A percentile compares a stretch with the other conserved stretches of the same genome.
Conservation (phyloP, 2,113 vertebrate genomes). For the Crypturellus undulatus region DNA sequence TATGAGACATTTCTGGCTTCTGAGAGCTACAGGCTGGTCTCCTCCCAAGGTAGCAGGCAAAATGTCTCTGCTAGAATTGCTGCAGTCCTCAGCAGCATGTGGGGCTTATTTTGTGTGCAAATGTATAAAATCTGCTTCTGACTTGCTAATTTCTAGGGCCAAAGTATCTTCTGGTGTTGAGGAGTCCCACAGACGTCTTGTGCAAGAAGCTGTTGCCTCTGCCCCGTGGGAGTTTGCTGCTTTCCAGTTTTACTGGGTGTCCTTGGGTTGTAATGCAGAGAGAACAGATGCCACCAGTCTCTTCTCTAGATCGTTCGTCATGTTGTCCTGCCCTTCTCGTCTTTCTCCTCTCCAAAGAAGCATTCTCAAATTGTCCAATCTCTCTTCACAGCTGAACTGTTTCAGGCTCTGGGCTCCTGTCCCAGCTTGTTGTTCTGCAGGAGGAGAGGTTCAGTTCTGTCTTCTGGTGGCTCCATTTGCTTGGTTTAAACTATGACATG, state of each 20-base stretch:
- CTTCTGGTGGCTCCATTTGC: neutral
- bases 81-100: neutral
- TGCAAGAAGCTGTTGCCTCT: neutral
- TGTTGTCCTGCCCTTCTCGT: neutral
- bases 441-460: neutral
- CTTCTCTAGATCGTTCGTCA: neutral
- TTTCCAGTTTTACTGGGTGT: neutral
- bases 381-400: neutral
- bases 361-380: neutral
- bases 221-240: neutral
- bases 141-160: rapidly evolving
- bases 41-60: neutral
- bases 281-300: neutral
- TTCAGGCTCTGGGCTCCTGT: neutral
- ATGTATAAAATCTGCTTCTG: neutral
- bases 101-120: neutral
- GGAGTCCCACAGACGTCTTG: neutral
- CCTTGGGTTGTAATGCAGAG: neutral
- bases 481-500: neutral
- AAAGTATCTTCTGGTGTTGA: neutral
- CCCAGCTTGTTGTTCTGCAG: neutral
- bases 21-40: neutral
- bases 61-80: neutral
- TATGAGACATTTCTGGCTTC: neutral
- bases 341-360: neutral